Evolutionary conservation across 2,113 vertebrate species (phyloP).

Genomic region (Cyanistes caeruleus): DNA sequence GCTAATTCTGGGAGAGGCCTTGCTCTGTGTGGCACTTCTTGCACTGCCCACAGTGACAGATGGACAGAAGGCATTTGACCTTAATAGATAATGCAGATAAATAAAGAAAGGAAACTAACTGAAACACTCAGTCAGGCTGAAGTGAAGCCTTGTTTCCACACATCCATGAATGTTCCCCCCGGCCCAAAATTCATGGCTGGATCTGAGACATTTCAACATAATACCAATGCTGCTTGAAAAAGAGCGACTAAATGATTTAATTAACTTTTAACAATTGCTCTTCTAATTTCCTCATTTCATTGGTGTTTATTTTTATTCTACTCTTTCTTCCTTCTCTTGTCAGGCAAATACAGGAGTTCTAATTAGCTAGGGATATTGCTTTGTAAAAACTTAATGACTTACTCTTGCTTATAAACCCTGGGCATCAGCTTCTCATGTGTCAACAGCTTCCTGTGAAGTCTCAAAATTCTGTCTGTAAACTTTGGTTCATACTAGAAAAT

Average conservation of each 20-base stretch:
- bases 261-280: slow-evolving; percentile 43
- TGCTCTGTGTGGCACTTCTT: not conserved
- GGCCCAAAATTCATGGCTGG: slow-evolving; percentile 2
- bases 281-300: slow-evolving; percentile 59
- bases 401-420: not conserved
- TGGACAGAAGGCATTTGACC: not conserved
- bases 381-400: slow-evolving; percentile 30
- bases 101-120: not conserved
- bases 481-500: slow-evolving; percentile 38
- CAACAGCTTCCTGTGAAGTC: not conserved
- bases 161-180: not conserved
- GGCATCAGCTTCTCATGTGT: not conserved
- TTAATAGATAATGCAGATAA: not conserved
- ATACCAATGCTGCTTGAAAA: slow-evolving; percentile 44
- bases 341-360: slow-evolving; percentile 42
- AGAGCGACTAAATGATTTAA: slow-evolving; percentile 62
- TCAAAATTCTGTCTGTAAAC: slow-evolving; percentile 9
- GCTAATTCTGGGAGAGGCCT: not conserved
- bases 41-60: not conserved
- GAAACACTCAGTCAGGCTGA: not conserved
- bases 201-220: slow-evolving; percentile 13
- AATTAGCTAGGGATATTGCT: slow-evolving; percentile 59
- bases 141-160: not conserved
- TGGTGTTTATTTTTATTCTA: slow-evolving; percentile 49
- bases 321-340: slow-evolving; percentile 31